Evolutionary conservation across 2,113 vertebrate genomes (phyloP).

Genomic region (Columbina picui): DNA sequence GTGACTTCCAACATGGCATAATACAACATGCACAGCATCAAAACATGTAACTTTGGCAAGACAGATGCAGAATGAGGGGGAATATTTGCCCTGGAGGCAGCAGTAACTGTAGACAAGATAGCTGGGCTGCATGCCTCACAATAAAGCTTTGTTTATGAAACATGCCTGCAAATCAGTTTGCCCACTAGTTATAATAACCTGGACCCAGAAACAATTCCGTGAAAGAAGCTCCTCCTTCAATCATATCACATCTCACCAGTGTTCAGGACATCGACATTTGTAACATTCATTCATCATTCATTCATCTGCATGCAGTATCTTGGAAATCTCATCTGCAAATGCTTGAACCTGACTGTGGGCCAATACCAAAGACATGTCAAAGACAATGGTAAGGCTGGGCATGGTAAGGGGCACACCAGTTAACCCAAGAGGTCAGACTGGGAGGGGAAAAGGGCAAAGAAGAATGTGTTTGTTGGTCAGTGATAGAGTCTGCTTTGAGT

Average conservation of each 20-base stretch:
- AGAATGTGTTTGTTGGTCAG: background rate
- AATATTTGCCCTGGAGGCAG: background rate
- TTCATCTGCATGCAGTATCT: background rate
- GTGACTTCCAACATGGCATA: background rate
- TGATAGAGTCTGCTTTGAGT: background rate
- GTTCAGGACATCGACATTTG: background rate
- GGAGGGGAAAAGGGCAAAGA: background rate
- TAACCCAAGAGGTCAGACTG: background rate
- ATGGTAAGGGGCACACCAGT: background rate
- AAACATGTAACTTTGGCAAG: background rate
- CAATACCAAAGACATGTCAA: background rate
- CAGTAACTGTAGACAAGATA: background rate
- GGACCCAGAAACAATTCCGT: background rate
- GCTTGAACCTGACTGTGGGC: background rate
- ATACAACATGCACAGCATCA: background rate
- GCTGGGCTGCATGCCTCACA: background rate
- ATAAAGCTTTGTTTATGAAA: background rate
- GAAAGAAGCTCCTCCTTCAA: background rate
- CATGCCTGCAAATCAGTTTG: background rate
- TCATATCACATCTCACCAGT: background rate
- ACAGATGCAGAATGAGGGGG: background rate
- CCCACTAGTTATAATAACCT: background rate
- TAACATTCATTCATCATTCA: too few relatives aligned
- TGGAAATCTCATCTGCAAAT: background rate
- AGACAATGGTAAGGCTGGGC: background rate